Conservation (phyloP, 2,113 vertebrate genomes). For the Deroptyus accipitrinus region DNA sequence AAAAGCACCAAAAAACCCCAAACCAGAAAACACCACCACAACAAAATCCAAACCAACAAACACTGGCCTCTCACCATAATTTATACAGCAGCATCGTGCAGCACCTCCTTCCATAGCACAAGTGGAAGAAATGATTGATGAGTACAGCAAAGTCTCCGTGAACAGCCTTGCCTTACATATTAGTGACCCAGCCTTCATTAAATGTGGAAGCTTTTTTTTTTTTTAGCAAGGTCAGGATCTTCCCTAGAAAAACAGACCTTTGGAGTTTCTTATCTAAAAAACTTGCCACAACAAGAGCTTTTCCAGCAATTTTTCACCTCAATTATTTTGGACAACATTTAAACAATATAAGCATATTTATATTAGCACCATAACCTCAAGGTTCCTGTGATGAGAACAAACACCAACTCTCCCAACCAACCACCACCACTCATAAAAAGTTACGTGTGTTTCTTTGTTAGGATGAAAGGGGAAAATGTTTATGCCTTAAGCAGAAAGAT, state of each 20-base stretch:
- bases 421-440: neutral
- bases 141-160: neutral
- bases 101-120: neutral
- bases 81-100: neutral
- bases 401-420: neutral
- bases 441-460: neutral
- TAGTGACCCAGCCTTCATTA: neutral
- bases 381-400: neutral
- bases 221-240: neutral
- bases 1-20: neutral
- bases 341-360: neutral
- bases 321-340: neutral
- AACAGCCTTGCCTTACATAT: neutral
- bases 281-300: neutral
- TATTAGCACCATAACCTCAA: neutral
- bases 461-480: neutral
- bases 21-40: neutral
- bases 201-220: neutral
- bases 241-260: fast-evolving
- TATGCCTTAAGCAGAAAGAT: neutral
- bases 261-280: neutral
- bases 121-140: neutral
- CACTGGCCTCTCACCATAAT: neutral
- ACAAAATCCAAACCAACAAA: neutral
- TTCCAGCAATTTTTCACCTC: neutral